Base-by-base conservation (phyloP, 2,888 invertebrate species). In the Kryphioiulus occultus region DNA sequence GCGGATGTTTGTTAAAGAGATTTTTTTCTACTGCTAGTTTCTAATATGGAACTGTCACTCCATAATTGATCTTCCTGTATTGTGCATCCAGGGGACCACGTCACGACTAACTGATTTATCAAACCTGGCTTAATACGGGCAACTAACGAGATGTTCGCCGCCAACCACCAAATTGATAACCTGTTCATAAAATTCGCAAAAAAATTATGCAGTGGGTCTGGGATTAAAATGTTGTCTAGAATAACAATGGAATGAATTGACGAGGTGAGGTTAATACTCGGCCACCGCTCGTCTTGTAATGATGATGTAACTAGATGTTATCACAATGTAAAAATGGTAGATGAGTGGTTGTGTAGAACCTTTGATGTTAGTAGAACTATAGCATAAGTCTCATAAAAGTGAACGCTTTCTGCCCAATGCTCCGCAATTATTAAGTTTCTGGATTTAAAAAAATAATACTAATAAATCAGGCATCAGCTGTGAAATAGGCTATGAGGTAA, bases 1-100 rank as follows among this genome's bases (percentile, higher is more conserved):
- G 26, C 68, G 22, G 68, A 68, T 68, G 68, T 68, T 68, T 68
- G 68, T 68, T 68, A 26, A 68, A 68, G 68, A 19, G n/a, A 19
- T 59, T n/a, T 59, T 59, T 59, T 59, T n/a, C n/a, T n/a, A n/a
- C n/a, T 26, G 22, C 68, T 0, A 22, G 26, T 22, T 22, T 68
- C 68, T 26, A 68, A 68, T 68, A 68, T 26, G 68, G 26, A 68
- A 68, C 59, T 68, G 68, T 68, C 68, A 68, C 68, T 68, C 68
- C n/a, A 68, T 68, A 68, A 68, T 68, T 68, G 68, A 68, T 68
- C 68, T 68, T 68, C 68, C 68, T 68, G 68, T 68, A 68, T 68
- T 68, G 68, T 68, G 68, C n/a, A 68, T 22, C 68, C 68, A 10
- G 10, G 5, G 26, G 26, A 59, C 59, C 59, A n/a, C n/a, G 59